Base-by-base conservation (phyloP, 1,140 invertebrate species). In the Calliphora vicina region DNA sequence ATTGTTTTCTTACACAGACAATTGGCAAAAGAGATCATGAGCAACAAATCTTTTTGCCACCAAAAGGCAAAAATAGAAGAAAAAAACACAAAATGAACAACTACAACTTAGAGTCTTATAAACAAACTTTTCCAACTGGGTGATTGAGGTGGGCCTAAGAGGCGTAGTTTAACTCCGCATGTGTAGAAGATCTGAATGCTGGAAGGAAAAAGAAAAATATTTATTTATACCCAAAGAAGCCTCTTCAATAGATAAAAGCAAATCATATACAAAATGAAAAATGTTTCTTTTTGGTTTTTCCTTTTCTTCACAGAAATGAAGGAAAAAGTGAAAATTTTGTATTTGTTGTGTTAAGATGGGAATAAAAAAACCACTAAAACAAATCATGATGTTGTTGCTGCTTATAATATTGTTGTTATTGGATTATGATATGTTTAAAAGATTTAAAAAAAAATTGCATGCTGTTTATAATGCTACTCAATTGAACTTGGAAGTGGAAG, bases 91-190 rank as follows among this genome's bases (percentile, higher is more conserved):
- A 35, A 17, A 76, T 20, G 73, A 20, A 42, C 29, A 76, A 76
- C 26, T n/a, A 42, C 13, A 35, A 78, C 29, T 45, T 4, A 43
- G 20, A 43, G 20, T 13, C 27, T 42, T 3, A 76, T n/a, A 42
- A 15, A 73, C 25, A 73, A 27, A 42, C 20, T 67, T 67, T 67
- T 67, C 61, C 61, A 67, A 67, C 61, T 23, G 61, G 61, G 61
- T 67, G 61, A 67, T 67, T 67, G 35, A 78, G 74, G 74, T 78
- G 74, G 74, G 42, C 35, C 74, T 15, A 26, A 78, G 35, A 78
- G 74, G 74, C 74, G 74, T 78, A 78, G 74, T 78, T 78, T 78
- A 78, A 78, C 74, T 78, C 74, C 35, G 74, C 74, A 78, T 78
- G 74, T 78, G 74, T 78, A 43, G 74, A 78, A 43, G 74, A 78